Base-by-base conservation (phyloP, 2,888 invertebrate genomes). In the Eremobia ochroleuca region DNA sequence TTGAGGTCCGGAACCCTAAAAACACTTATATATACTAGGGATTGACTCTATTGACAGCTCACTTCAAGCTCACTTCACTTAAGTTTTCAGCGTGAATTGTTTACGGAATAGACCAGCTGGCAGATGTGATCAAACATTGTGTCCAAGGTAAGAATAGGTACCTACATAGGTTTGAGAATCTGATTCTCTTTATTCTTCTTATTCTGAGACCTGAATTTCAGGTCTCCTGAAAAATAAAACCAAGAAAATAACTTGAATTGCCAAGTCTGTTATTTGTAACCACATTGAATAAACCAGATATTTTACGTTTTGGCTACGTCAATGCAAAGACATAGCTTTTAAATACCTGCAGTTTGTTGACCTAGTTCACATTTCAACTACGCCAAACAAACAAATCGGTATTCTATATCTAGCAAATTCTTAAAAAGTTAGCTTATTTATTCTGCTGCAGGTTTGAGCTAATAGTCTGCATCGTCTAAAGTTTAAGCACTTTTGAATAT, bases 301-400 rank as follows among this genome's bases (percentile, higher is more conserved):
- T 49, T 81, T 81, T 69, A 81, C 69, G 67, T 76, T 68, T 79
- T 75, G 58, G 73, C 76, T 77, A 78, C 58, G 80, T 76, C 75
- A 79, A 87, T 81, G 73, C 73, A 79, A 75, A 85, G 82, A 74
- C 81, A 85, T 78, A 62, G 80, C 77, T 80, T 85, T 85, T 86
- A 83, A 87, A 86, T 87, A 86, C 86, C 85, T 83, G 86, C 85
- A 73, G 79, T 87, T 87, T 68, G 76, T 73, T 87, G 80, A 86
- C 86, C 81, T 34, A 85, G 77, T 83, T 80, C 70, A 73, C 72
- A 71, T 85, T 86, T 83, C 75, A 75, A 87, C 83, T 76, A 59
- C 70, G 83, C 70, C 73, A 75, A 82, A 87, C 80, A 85, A 86
- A 86, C 83, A 87, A 67, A 80, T 80, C 74, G 67, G 80, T 80